Evolutionary conservation across 2,888 invertebrate genomes (phyloP).

Genomic region (Oithona nana): DNA sequence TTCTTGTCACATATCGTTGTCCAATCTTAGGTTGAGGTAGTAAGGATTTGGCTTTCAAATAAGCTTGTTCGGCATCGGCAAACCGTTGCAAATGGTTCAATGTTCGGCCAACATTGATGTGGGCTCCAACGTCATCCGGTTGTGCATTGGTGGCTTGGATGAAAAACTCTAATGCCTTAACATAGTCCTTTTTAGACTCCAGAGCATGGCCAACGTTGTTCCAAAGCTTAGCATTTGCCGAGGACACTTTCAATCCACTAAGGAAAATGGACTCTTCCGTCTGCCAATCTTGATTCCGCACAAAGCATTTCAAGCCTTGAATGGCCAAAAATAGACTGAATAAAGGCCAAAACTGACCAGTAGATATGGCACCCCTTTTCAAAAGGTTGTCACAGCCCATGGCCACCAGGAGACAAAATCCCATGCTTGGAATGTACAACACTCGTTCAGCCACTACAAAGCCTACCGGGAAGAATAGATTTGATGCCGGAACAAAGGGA

Average conservation of each 20-base stretch:
- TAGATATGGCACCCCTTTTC: background rate
- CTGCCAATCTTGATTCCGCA: conserved; percentile 78
- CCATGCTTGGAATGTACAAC: conserved; percentile 92
- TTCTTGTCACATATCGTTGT: conserved; percentile 80
- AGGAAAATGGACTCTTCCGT: conserved; percentile 8
- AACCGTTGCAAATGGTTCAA: conserved; percentile 74
- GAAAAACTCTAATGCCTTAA: conserved; percentile 71
- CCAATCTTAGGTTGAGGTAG: conserved; percentile 80
- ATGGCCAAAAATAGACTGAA: background rate
- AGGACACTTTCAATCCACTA: conserved; percentile 26
- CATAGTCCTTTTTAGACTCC: conserved; percentile 45
- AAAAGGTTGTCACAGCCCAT: conserved; percentile 42
- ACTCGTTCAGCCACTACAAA: conserved; percentile 91
- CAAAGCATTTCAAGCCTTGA: conserved; percentile 66
- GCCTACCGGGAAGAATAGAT: conserved; percentile 91
- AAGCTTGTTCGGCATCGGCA: conserved; percentile 77
- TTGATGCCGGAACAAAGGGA: conserved; percentile 87
- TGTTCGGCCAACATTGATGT: conserved; percentile 92
- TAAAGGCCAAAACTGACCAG: background rate
- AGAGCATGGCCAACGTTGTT: conserved; percentile 93
- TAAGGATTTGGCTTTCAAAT: conserved; percentile 65
- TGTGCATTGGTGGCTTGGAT: conserved; percentile 50
- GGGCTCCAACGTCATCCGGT: conserved; percentile 86
- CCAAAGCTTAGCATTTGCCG: conserved; percentile 73
- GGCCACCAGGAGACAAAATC: conserved; percentile 77